phyloP scores from a whole-genome alignment of 1,140 invertebrate species.

The Diorhabda carinulata region DNA sequence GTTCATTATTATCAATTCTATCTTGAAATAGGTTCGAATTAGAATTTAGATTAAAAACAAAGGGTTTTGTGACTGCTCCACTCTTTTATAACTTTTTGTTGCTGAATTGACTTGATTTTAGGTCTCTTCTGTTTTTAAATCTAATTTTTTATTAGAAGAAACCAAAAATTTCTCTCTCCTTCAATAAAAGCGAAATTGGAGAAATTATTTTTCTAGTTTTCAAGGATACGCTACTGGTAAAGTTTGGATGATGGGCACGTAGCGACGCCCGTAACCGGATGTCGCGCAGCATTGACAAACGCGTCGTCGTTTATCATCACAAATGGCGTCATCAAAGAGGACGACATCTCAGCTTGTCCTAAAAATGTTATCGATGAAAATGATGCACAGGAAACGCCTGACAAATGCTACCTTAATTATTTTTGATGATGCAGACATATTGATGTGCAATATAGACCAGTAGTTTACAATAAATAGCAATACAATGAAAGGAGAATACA shows the following conservation, averaged over 20 bases:
- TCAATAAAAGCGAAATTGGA: conserved; percentile 4
- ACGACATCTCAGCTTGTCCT: conserved; percentile 20
- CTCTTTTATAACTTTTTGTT: too few relatives aligned
- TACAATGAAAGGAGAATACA: too few relatives aligned
- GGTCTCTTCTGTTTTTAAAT: too few relatives aligned
- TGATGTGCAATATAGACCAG: conserved; percentile 25
- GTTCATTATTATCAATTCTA: too few relatives aligned
- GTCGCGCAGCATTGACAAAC: conserved; percentile 28
- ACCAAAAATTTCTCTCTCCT: too few relatives aligned
- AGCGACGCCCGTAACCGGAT: conserved; percentile 23
- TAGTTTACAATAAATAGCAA: too few relatives aligned
- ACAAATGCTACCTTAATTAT: conserved; percentile 45
- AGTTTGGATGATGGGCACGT: neutral
- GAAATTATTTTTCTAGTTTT: neutral
- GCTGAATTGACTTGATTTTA: too few relatives aligned
- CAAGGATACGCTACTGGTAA: neutral
- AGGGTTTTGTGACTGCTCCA: too few relatives aligned
- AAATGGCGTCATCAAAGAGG: conserved; percentile 27
- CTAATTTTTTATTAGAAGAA: too few relatives aligned
- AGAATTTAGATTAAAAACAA: too few relatives aligned
- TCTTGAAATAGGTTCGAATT: too few relatives aligned
- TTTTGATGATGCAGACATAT: conserved; percentile 41
- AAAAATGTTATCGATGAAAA: conserved; percentile 23
- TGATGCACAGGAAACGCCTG: conserved; percentile 38
- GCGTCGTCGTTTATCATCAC: conserved; percentile 28